Conservation (phyloP, 2,888 invertebrate genomes). For the Chymomyza procnemis region DNA sequence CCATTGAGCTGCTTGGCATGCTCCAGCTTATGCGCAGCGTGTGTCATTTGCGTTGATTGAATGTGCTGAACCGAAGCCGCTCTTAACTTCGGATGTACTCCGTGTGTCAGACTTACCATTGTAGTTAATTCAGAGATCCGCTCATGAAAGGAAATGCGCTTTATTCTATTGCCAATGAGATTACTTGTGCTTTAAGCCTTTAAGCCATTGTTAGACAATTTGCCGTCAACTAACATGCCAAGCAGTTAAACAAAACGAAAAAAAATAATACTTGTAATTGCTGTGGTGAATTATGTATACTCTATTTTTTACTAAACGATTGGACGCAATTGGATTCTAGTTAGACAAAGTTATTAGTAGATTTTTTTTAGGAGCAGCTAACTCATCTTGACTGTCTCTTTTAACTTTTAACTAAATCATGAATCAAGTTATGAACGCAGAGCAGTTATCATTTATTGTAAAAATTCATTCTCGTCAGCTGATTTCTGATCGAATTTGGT, state of each 20-base stretch:
- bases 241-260: not conserved
- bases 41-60: conserved; percentile 62
- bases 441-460: no score
- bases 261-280: not conserved
- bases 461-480: no score
- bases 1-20: not conserved
- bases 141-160: not conserved
- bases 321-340: no score
- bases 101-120: not conserved
- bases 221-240: conserved; percentile 42
- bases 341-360: no score
- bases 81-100: not conserved
- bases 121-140: not conserved
- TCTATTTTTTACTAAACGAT: not conserved
- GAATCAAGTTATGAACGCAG: no score
- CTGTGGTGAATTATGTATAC: not conserved
- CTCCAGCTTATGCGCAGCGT: not conserved
- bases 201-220: conserved; percentile 70
- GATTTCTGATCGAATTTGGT: no score
- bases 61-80: conserved; percentile 42
- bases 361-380: no score
- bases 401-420: no score
- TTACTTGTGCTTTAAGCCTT: conserved; percentile 67
- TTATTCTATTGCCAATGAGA: conserved; percentile 55
- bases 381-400: no score